A percentile compares a stretch with the other conserved stretches of the same genome.
Evolutionary conservation across 2,888 invertebrate species (phyloP).

Genomic region (Erebia ligea): DNA sequence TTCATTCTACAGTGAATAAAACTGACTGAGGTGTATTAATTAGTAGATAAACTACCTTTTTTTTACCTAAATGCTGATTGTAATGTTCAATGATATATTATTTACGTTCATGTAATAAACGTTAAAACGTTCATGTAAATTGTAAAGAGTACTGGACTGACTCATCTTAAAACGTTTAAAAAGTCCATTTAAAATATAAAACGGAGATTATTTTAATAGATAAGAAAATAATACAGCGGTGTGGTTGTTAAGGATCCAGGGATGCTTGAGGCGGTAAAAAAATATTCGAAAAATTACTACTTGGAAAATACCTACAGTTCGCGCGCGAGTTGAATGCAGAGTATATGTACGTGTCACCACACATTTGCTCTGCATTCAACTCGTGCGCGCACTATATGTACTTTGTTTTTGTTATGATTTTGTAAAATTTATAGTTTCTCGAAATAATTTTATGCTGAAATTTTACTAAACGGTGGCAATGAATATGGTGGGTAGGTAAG

Average conservation of each 20-base stretch:
- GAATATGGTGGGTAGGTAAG: too few species aligned
- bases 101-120: neutral
- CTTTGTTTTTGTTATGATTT: neutral
- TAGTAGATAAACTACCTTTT: neutral
- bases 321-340: too few species aligned
- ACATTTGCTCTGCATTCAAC: too few species aligned
- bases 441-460: neutral
- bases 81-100: neutral
- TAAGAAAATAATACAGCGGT: neutral
- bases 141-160: neutral
- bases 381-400: too few species aligned
- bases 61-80: slow-evolving; percentile 4
- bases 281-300: neutral
- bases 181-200: neutral
- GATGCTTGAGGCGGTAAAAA: neutral
- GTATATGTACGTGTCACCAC: too few species aligned
- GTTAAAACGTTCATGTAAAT: neutral
- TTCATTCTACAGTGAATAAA: neutral
- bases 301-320: too few species aligned
- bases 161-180: neutral
- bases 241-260: neutral
- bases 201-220: neutral
- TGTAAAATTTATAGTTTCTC: neutral
- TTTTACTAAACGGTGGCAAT: neutral
- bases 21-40: slow-evolving; percentile 10